Conservation (phyloP, 2,113 vertebrate genomes). For the Scytalopus superciliaris region DNA sequence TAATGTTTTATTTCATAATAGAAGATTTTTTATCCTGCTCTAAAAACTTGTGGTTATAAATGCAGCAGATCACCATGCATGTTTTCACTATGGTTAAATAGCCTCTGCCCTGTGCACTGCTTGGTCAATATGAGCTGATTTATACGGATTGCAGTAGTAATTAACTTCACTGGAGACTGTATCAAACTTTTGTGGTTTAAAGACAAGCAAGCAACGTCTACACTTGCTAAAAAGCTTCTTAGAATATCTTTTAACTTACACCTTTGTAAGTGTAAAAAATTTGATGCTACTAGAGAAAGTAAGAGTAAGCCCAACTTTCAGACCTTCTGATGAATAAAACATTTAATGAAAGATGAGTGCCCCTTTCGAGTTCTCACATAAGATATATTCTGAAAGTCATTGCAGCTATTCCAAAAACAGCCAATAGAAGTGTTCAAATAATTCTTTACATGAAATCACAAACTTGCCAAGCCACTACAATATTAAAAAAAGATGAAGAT, state of each 20-base stretch:
- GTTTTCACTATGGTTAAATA: not conserved
- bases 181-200: not conserved
- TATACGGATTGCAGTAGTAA: not conserved
- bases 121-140: not conserved
- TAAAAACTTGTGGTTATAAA: not conserved
- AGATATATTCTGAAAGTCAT: not conserved
- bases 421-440: not conserved
- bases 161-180: not conserved
- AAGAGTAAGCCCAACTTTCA: not conserved
- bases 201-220: not conserved
- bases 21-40: not conserved
- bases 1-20: not conserved
- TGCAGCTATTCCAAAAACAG: not conserved
- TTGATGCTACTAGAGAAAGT: not conserved
- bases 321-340: not conserved
- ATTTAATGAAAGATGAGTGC: not conserved
- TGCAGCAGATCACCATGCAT: not conserved
- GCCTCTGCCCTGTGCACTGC: not conserved
- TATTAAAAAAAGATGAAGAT: not conserved
- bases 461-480: not conserved
- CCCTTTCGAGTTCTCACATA: not conserved
- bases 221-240: not conserved
- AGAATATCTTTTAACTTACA: not conserved
- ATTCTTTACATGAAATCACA: not conserved
- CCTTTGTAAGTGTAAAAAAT: not conserved